Base-by-base conservation (phyloP, 2,113 vertebrate species). In the Callospermophilus lateralis region DNA sequence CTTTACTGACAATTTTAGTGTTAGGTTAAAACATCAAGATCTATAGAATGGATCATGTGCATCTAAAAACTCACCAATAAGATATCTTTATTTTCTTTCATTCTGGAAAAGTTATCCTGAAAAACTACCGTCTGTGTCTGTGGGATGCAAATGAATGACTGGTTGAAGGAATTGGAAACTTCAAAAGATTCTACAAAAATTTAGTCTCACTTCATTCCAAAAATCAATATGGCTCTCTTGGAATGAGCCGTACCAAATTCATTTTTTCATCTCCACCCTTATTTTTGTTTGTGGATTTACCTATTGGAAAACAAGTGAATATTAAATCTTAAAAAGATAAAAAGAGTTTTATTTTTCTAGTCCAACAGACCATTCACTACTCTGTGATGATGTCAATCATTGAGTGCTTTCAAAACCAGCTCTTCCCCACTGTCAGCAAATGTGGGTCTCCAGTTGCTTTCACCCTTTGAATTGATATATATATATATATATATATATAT, bases 351-450 rank as follows among this genome's bases (percentile, higher is more conserved):
- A 1, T 39, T 20, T 45, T 72, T 86, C 34, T 77, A 30, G 3
- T 28, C 89, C 16, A 1, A 24, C 4, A 30, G 51, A 42, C 16
- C 22, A 70, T 51, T 55, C 45, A 8, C 0, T 22, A 3, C 2
- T 20, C 55, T 32, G 13, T 19, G 39, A 61, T 8, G 15, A 55
- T 16, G 15, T 0, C 4, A n/a, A 0, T 72, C 19, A 53, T 0
- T 0, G 15, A 22, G 10, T 34, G 6, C 1, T 61, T 28, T n/a
- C n/a, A 63, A 22, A 13, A 58, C 17, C 6, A 0, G 3, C 0
- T 37, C 15, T 63, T 39, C 17, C 3, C 4, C 73, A 1, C 7
- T 37, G 2, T 55, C 24, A 32, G 53, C 28, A 58, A 61, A 72
- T 11, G 8, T 8, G 8, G 63, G 13, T 4, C 19, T 78, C 3